Evolutionary conservation across 2,888 invertebrate genomes (phyloP).

Genomic region (Drosophila ustulata): DNA sequence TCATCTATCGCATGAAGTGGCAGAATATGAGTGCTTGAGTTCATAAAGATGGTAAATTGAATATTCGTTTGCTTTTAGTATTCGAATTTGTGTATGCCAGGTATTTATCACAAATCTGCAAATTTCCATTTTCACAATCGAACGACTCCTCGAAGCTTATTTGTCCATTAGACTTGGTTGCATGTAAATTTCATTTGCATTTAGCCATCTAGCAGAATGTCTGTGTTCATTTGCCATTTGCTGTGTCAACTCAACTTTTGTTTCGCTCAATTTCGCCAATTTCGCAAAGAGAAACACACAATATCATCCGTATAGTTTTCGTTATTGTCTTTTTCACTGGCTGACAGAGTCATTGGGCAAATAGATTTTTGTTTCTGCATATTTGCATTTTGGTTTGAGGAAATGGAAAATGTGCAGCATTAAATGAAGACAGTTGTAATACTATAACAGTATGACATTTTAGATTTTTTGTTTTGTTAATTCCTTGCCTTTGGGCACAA

Average conservation of each 20-base stretch:
- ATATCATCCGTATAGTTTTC: conserved; percentile 23
- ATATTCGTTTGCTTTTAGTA: conserved; percentile 36
- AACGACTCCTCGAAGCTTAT: conserved; percentile 55
- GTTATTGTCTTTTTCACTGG: conserved; percentile 44
- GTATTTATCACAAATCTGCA: conserved; percentile 61
- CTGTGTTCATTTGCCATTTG: conserved; percentile 47
- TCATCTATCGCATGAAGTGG: not conserved
- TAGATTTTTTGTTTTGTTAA: not conserved
- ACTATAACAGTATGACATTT: conserved; percentile 20
- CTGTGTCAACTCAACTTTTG: conserved; percentile 28
- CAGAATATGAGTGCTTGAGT: conserved; percentile 8
- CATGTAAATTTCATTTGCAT: conserved; percentile 51
- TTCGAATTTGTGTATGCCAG: conserved; percentile 17
- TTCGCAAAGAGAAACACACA: conserved; percentile 26
- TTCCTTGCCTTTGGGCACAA: not conserved
- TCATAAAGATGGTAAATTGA: conserved; percentile 41
- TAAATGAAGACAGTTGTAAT: not conserved
- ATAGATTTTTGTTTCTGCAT: conserved; percentile 55
- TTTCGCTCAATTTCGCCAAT: conserved; percentile 49
- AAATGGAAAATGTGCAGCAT: conserved; percentile 44
- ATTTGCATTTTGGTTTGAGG: conserved; percentile 54
- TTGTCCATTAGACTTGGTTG: conserved; percentile 63
- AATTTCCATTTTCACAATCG: conserved; percentile 69
- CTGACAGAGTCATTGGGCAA: conserved; percentile 53
- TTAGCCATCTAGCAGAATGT: conserved; percentile 7